Percentiles rank a stretch among this genome's conserved stretches.
phyloP scores from a whole-genome alignment of 1,140 invertebrate genomes.

The Trachelipus rathkii region DNA sequence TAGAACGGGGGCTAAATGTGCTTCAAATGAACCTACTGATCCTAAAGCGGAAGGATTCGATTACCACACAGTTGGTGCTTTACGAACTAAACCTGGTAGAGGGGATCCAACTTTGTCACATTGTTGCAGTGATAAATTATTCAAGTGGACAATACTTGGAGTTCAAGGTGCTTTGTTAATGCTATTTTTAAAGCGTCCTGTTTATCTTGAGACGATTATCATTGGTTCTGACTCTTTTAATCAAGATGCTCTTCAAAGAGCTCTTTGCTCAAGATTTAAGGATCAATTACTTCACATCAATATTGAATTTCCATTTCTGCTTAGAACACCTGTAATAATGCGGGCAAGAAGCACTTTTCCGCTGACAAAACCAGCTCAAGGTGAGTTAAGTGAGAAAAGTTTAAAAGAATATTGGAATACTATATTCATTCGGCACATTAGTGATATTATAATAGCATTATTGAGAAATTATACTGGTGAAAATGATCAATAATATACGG shows the following conservation, averaged over 20 bases:
- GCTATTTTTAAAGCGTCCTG: slow-evolving; percentile 61
- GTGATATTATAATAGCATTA: too few species aligned
- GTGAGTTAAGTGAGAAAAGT: slow-evolving; percentile 24
- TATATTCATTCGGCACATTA: too few species aligned
- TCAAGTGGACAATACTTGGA: slow-evolving; percentile 79
- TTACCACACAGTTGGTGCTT: slow-evolving; percentile 67
- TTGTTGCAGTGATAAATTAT: slow-evolving; percentile 90
- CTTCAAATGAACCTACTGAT: slow-evolving; percentile 56
- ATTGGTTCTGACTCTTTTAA: slow-evolving; percentile 66
- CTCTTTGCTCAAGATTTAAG: slow-evolving; percentile 49
- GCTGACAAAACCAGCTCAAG: slow-evolving; percentile 16
- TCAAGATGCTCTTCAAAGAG: slow-evolving; percentile 61
- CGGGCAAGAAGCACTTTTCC: slow-evolving; percentile 50
- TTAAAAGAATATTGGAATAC: too few species aligned
- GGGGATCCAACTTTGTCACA: slow-evolving; percentile 83
- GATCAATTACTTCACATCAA: not conserved
- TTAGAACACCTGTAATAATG: slow-evolving; percentile 47
- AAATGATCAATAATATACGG: too few species aligned
- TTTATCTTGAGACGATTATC: slow-evolving; percentile 67
- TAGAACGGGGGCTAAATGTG: slow-evolving; percentile 84
- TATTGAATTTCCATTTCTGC: slow-evolving; percentile 14
- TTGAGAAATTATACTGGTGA: too few species aligned
- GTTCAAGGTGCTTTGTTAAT: slow-evolving; percentile 71
- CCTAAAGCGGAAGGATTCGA: slow-evolving; percentile 55
- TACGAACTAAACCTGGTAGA: slow-evolving; percentile 86